Percentiles rank a stretch among this genome's conserved stretches.
phyloP scores from a whole-genome alignment of 2,797 vertebrate species.

The Leuciscus waleckii region DNA sequence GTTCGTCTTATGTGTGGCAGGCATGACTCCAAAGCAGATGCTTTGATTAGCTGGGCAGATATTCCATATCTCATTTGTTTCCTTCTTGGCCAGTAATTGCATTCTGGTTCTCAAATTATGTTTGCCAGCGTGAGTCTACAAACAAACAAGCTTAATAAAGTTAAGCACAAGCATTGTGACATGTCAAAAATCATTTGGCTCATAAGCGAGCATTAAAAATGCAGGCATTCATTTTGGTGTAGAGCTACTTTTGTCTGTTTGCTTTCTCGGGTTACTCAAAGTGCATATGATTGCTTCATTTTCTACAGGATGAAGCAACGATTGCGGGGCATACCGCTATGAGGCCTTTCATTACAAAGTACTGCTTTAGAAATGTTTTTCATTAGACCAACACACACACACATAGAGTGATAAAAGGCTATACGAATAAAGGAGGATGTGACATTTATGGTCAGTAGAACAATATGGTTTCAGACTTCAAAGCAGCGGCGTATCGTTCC shows the following conservation, averaged over 20 bases:
- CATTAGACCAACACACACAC: constrained; percentile 52
- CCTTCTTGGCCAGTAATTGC: constrained; percentile 70
- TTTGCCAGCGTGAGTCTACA: constrained; percentile 68
- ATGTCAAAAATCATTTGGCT: constrained; percentile 75
- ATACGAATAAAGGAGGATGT: constrained; percentile 56
- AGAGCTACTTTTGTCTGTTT: neutral
- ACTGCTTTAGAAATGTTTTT: constrained; percentile 58
- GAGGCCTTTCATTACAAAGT: constrained; percentile 44
- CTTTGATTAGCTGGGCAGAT: constrained; percentile 73
- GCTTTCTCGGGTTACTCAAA: constrained; percentile 50
- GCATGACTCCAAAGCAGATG: constrained; percentile 68
- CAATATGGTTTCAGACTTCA: constrained; percentile 64
- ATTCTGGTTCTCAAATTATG: constrained; percentile 72
- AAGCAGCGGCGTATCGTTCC: constrained; percentile 53
- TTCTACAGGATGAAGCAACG: constrained; percentile 43
- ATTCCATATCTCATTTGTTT: constrained; percentile 72
- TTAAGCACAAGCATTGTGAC: constrained; percentile 72
- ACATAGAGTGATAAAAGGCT: constrained; percentile 28
- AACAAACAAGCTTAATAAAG: constrained; percentile 77
- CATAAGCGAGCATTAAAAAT: constrained; percentile 65
- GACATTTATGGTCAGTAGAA: constrained; percentile 66
- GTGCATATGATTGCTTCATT: constrained; percentile 58
- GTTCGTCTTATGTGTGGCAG: constrained; percentile 52
- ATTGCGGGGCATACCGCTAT: constrained; percentile 39
- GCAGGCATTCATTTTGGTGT: constrained; percentile 20